Base-by-base conservation (phyloP, 2,797 vertebrate species). In the Merluccius polli region DNA sequence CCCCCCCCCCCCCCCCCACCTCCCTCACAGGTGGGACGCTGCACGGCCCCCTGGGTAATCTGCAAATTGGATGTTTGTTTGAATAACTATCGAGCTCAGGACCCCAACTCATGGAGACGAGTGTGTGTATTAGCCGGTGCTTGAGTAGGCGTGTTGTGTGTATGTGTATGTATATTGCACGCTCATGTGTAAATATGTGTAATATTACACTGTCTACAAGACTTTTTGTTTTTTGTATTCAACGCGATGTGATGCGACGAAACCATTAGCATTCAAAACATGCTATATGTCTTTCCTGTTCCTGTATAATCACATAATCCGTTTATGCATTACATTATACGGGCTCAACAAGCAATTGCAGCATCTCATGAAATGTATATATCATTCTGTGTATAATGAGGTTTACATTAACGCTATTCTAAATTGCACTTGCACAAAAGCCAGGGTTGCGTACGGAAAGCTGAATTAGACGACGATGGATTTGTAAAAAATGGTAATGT, bases 11-110 rank as follows among this genome's bases (percentile, higher is more conserved):
- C 71, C 13, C 31, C 21, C 68, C 33, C 16, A 18, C 15, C 41
- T n/a, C 67, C 80, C 81, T 84, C 81, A 85, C 86, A 89, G 89
- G 87, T 89, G 83, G 83, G 78, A 84, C 79, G 84, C 81, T 87
- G 73, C n/a, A 1, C 73, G 72, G 79, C 81, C 90, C 86, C 89
- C 75, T 83, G 92, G 90, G 91, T 92, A 93, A 93, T 94, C 81
- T 91, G 87, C 86, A 93, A 93, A 93, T 93, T 89, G 92, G 90
- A 31, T 90, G 87, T 92, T 92, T 91, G 87, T 89, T 91, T 88
- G 84, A 93, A 92, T 88, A 24, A 75, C 83, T 83, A 83, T 83
- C 79, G 75, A 81, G 80, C 76, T 80, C 81, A 81, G 80, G 82
- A 81, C 74, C 33, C 73, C 75, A 77, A 74, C 52, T 59, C 52